Evolutionary conservation across 1,140 invertebrate genomes (phyloP).

Genomic region (Lasioglossum albipes): DNA sequence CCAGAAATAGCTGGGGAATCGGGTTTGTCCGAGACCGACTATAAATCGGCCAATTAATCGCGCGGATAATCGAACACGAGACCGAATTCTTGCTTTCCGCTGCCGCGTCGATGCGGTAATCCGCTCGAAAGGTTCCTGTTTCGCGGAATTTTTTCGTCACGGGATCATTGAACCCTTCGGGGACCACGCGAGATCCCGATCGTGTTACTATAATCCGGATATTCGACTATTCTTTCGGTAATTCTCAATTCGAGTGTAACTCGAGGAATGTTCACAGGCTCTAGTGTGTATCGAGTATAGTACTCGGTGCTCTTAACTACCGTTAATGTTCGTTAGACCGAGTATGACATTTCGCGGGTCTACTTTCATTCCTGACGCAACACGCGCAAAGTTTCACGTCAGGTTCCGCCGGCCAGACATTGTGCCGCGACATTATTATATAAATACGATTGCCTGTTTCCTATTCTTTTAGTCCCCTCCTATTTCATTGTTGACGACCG

Average conservation of each 20-base stretch:
- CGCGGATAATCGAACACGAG: too few species aligned
- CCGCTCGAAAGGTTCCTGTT: too few species aligned
- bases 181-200: too few species aligned
- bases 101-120: background rate
- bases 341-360: conserved; percentile 40
- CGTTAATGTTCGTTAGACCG: conserved; percentile 22
- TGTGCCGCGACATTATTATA: background rate
- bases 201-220: too few species aligned
- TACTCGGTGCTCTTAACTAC: conserved; percentile 10
- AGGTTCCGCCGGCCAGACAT: conserved; percentile 6
- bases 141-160: too few species aligned
- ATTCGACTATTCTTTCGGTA: too few species aligned
- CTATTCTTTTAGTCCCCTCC: too few species aligned
- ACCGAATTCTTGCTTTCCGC: background rate
- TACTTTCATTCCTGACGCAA: conserved; percentile 47
- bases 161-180: too few species aligned
- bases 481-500: too few species aligned
- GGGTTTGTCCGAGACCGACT: background rate
- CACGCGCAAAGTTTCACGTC: conserved; percentile 34
- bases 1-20: background rate
- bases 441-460: background rate
- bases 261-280: too few species aligned
- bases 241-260: too few species aligned
- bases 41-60: background rate
- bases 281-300: background rate